Evolutionary conservation across 2,797 vertebrate genomes (phyloP), one percentile per base, ranked within the genome.

Genomic region (Pipistrellus kuhlii): DNA sequence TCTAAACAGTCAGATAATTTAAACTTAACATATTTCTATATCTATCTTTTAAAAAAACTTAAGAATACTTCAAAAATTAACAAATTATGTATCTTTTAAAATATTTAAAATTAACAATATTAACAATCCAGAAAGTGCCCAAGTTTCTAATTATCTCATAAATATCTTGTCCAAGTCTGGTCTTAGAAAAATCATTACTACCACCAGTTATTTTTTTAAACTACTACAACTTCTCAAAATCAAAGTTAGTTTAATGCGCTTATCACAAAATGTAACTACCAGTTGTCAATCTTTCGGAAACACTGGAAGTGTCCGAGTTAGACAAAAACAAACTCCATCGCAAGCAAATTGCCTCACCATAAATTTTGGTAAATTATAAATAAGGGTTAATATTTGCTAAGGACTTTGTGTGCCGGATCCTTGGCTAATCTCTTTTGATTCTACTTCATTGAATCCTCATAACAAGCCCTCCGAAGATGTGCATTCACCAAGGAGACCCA

Each of bases 41-140:
- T 38, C 0, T 68, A 59, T 55, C 8, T 30, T n/a, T 93, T 10
- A 64, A 35, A 46, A 91, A 64, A 44, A 30, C 23, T 62, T 30
- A 84, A 81, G 27, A 23, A 73, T 5, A 73, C 1, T 23, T 53
- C 46, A 76, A 53, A 89, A 30, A 25, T 21, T 75, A 53, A 21
- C 17, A 20, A 81, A 76, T 48, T 15, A 78, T 32, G 13, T 35
- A 25, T 12, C 8, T 62, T 73, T 8, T 20, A 53, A 93, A 68
- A 68, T 88, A 83, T 20, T 15, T 83, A 77, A 95, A 94, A 62
- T 81, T 53, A 53, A 88, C 3, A 71, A 27, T 91, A 64, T 46
- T 77, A 94, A 51, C 3, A 77, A 2, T 18, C 30, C 30, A 72
- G 23, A 17, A 64, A 85, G 6, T 44, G 2, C 64, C 69, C 18